A percentile compares a stretch with the other conserved stretches of the same genome.
phyloP scores from a whole-genome alignment of 2,113 vertebrate genomes.

The Meriones unguiculatus region DNA sequence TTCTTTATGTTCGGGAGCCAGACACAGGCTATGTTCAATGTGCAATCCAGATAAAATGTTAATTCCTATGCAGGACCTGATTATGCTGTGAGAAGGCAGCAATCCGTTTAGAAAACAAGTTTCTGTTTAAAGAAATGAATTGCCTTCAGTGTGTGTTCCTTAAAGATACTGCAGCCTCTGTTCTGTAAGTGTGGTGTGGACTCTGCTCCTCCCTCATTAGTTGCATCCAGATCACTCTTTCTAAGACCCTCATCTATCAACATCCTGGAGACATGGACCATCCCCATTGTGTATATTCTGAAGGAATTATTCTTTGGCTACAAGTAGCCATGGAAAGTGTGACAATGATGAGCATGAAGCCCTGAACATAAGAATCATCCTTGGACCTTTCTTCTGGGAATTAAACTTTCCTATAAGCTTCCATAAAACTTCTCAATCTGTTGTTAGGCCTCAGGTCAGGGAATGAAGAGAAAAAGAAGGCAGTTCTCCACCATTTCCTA shows the following conservation, averaged over 20 bases:
- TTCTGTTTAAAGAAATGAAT: background rate
- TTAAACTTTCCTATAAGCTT: background rate
- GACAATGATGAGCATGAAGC: background rate
- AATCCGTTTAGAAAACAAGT: background rate
- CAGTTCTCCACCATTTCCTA: background rate
- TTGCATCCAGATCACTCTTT: background rate
- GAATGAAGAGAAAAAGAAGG: background rate
- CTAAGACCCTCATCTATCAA: background rate
- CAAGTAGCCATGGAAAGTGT: background rate
- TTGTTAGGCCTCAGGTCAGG: background rate
- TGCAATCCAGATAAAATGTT: conserved; percentile 19
- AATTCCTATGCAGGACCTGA: background rate
- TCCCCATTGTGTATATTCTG: background rate
- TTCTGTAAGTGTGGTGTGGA: background rate
- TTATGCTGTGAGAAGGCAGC: background rate
- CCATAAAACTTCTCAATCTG: background rate
- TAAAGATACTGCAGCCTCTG: background rate
- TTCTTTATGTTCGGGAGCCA: background rate
- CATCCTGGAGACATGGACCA: background rate
- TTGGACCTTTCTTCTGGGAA: background rate
- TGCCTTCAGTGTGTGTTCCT: background rate
- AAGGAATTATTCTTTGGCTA: background rate
- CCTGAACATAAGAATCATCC: background rate
- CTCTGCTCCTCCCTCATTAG: background rate
- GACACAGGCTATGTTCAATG: background rate